Base-by-base conservation (phyloP, 2,113 vertebrate genomes). In the Cnemophilus loriae region DNA sequence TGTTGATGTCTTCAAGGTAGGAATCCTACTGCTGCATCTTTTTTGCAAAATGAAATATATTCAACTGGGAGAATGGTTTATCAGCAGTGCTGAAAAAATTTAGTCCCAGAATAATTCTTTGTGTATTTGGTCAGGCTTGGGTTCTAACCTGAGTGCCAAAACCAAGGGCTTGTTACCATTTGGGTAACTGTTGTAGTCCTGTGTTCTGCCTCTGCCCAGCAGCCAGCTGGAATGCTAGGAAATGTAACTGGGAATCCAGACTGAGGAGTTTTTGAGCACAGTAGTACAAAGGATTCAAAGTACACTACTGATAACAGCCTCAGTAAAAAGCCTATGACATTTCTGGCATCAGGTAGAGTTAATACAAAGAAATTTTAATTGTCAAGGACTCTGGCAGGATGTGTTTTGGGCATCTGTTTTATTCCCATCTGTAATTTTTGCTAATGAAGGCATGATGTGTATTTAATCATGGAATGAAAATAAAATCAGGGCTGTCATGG, bases 391-490 rank as follows among this genome's bases (percentile, higher is more conserved):
- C 63, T 79, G 55, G 41, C 87, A 96, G 63, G 81, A 70, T 86
- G 77, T 44, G 19, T 87, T 93, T 76, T 15, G 24, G 71, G 76
- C 87, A 86, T 91, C 84, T 89, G 80, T 64, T 87, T 91, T 84
- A 76, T 64, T 86, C 80, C 39, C 57, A n/a, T 76, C 71, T 79
- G 70, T 63, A 94, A 56, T 81, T 79, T 84, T 84, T 77, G 53
- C 68, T 89, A 87, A 89, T 30, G 14, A 89, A 91, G 63, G 81
- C 77, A 44, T 47, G 37, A 44, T 60, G 80, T 11, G 41, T 84
- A 41, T 87, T 95, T 92, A 92, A 90, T 91, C 49, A 59, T 59
- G 75, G 61, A 67, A 86, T 84, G 76, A 60, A 90, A 94, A 91
- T 80, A 84, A 93, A 89, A 42, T 91, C 64, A 64, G 44, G 33